phyloP scores from a whole-genome alignment of 2,888 invertebrate genomes.

The Leucoma salicis region DNA sequence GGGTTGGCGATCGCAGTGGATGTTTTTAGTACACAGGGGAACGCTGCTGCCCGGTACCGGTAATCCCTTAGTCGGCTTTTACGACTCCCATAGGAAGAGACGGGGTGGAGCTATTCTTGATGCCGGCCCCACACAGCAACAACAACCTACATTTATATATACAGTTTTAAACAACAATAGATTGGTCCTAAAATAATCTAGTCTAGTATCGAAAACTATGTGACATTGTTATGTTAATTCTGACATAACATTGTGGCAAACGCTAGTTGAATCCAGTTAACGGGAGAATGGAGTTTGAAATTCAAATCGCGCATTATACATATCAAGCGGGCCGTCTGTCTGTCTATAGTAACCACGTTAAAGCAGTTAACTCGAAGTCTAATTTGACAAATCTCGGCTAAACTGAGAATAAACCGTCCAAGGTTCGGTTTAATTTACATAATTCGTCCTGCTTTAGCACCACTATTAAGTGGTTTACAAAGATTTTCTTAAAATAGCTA shows the following conservation, averaged over 20 bases:
- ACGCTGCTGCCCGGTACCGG: too few relatives aligned
- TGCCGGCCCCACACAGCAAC: too few relatives aligned
- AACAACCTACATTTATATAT: too few relatives aligned
- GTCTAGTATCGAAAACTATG: slow-evolving; percentile 21
- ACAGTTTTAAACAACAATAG: too few relatives aligned
- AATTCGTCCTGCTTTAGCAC: neutral
- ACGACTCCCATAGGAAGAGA: too few relatives aligned
- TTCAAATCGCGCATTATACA: slow-evolving; percentile 54
- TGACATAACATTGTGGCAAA: slow-evolving; percentile 33
- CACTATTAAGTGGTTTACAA: neutral
- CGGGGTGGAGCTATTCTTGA: too few relatives aligned
- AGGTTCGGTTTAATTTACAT: slow-evolving; percentile 3
- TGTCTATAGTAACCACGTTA: slow-evolving; percentile 48
- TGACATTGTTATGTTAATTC: slow-evolving; percentile 34
- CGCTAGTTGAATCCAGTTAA: slow-evolving; percentile 34
- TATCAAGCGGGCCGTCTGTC: slow-evolving; percentile 45
- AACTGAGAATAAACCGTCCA: neutral
- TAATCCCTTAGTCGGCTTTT: too few relatives aligned
- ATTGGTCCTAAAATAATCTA: too few relatives aligned
- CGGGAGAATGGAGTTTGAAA: slow-evolving; percentile 41
- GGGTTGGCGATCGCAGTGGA: too few relatives aligned
- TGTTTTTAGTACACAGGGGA: too few relatives aligned
- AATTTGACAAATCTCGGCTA: slow-evolving; percentile 50
- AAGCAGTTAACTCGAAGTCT: slow-evolving; percentile 42
- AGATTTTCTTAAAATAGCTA: too few relatives aligned